These are phyloP conservation scores for Aproaerema taeniolella DNA, from an alignment of 2,888 invertebrate species.

Conservation along the genomic window DNA sequence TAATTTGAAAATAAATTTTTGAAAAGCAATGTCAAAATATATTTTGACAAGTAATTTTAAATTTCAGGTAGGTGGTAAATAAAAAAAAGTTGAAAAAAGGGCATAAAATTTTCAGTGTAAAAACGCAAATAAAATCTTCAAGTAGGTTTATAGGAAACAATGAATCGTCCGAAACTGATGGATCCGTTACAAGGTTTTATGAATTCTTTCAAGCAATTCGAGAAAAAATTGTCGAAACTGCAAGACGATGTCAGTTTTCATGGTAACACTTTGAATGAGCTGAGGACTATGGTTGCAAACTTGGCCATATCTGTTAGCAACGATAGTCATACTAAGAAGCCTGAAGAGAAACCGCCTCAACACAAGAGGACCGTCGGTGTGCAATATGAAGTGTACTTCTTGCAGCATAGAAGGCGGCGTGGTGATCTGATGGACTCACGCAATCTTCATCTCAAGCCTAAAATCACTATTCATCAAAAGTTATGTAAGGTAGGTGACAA, in stretches of 20 bases:
- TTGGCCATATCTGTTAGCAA: slow-evolving; percentile 32
- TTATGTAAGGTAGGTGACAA: no score
- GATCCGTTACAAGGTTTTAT: slow-evolving; percentile 42
- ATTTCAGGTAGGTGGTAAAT: not conserved
- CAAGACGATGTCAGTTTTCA: slow-evolving; percentile 49
- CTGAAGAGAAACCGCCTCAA: slow-evolving; percentile 4
- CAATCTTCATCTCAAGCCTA: not conserved
- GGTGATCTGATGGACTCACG: not conserved
- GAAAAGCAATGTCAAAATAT: not conserved
- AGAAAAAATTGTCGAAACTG: slow-evolving; percentile 51
- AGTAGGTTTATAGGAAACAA: slow-evolving; percentile 16
- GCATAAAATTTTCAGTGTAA: no score
- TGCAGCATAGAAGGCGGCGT: not conserved
- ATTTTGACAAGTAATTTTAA: not conserved
- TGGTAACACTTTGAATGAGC: slow-evolving; percentile 46
- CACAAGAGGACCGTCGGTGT: no score
- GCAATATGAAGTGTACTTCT: no score
- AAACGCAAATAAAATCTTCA: no score
- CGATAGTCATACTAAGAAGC: slow-evolving; percentile 18
- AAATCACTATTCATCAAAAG: no score
- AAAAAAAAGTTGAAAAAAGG: slow-evolving; percentile 2
- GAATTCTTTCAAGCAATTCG: slow-evolving; percentile 44
- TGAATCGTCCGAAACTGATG: slow-evolving; percentile 32
- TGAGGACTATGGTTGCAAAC: slow-evolving; percentile 39
- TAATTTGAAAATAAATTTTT: not conserved